Evolutionary conservation across 2,113 vertebrate species (phyloP), one percentile per base, ranked within the genome.

Genomic region (Cyanoderma ruficeps): DNA sequence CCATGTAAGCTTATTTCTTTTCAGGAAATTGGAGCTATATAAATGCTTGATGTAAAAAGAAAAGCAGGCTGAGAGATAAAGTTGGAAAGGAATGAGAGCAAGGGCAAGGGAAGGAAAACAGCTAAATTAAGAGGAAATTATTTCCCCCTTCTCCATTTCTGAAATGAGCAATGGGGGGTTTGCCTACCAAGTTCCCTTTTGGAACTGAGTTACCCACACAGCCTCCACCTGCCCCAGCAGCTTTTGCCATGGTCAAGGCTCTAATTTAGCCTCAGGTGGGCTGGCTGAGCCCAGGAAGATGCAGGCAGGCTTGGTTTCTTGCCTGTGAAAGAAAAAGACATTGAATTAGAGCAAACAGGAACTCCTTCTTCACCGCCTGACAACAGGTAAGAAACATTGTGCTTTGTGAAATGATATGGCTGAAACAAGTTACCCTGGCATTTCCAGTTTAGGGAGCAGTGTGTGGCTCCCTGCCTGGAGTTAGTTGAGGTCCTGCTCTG

Each of bases 391-490:
- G 77, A 39, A 50, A 35, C 19, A 41, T 35, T 49, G 1, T 79
- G 15, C 6, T 80, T 47, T 71, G 5, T 44, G 28, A 61, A 35
- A 24, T 35, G 3, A 10, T 2, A 7, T 1, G 1, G 13, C 5
- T 6, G 6, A 77, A 85, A 7, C 4, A 50, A 69, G 11, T 76
- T 25, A 25, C 0, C 0, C 18, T 37, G 37, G 8, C 59, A 17
- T 42, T 82, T 83, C 42, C 14, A 6, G 6, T 35, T 59, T 23
- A 17, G 10, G 6, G 8, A 42, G 22, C 4, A 39, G 15, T 2
- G 10, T 11, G 30, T 49, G 10, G 68, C 8, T 84, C 20, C 6
- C 2, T 37, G 56, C 3, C 47, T 65, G 56, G 31, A 1, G 9
- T 60, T 44, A 53, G 46, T 41, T 64, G 74, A 59, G 19, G 25